A percentile compares a stretch with the other conserved stretches of the same genome.
Evolutionary conservation across 2,113 vertebrate genomes (phyloP).

Genomic region (Aptenodytes patagonicus): DNA sequence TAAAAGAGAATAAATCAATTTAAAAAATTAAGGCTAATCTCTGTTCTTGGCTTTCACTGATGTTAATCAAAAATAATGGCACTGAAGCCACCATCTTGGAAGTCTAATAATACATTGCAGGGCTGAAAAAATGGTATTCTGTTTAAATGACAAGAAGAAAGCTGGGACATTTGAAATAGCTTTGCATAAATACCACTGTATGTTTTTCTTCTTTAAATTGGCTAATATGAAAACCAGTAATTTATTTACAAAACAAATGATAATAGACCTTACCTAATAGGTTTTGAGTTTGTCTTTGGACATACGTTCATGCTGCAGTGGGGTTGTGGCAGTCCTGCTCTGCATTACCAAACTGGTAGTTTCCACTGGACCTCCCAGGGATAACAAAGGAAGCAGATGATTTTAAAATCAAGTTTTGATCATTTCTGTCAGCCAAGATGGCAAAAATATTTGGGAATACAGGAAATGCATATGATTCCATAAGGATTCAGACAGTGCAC

Average conservation of each 20-base stretch:
- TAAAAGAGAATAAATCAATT: conserved; percentile 11
- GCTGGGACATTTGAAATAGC: neutral
- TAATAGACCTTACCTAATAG: neutral
- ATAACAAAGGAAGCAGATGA: neutral
- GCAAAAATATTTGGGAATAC: neutral
- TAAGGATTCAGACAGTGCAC: neutral
- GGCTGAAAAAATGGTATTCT: neutral
- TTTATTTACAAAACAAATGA: neutral
- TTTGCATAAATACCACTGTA: neutral
- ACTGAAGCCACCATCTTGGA: neutral
- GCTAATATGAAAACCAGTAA: neutral
- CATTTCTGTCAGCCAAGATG: neutral
- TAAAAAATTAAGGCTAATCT: neutral
- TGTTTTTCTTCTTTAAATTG: neutral
- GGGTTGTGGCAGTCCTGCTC: neutral
- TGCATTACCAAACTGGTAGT: neutral
- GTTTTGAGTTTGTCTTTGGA: neutral
- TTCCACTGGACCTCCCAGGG: neutral
- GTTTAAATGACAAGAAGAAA: neutral
- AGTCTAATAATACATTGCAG: neutral
- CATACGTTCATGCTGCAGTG: neutral
- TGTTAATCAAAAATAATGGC: conserved; percentile 34
- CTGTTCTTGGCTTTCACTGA: conserved; percentile 19
- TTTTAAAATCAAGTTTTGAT: neutral
- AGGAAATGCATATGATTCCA: neutral